Percentiles rank a stretch among this genome's conserved stretches.
These are phyloP conservation scores for Amazona vittata DNA, from an alignment of 2,113 vertebrate genomes.

Conservation along the genomic window DNA sequence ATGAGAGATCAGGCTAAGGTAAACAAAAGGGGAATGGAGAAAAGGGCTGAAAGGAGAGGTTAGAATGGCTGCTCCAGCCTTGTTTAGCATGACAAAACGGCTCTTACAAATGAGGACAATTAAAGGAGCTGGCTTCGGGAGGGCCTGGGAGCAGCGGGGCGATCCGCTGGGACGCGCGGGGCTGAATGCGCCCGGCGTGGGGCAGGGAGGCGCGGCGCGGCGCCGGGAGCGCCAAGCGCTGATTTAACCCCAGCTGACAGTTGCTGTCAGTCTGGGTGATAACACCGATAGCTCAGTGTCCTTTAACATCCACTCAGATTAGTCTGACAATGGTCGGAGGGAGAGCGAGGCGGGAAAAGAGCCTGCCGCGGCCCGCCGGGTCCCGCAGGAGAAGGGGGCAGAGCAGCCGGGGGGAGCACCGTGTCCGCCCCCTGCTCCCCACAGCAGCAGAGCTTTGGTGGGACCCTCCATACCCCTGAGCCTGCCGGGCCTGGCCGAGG, in stretches of 20 bases:
- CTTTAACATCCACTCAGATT: constrained; percentile 67
- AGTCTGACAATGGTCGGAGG: constrained; percentile 37
- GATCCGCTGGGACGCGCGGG: constrained; percentile 36
- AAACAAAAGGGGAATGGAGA: constrained; percentile 73
- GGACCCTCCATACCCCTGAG: not conserved
- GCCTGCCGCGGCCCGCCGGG: not conserved
- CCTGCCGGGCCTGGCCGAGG: no score
- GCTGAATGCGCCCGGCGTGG: constrained; percentile 17
- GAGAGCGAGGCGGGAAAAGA: not conserved
- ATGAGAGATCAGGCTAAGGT: constrained; percentile 77
- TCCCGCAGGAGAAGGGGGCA: not conserved
- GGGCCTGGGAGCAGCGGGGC: constrained; percentile 60
- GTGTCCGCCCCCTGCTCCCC: not conserved
- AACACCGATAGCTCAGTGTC: constrained; percentile 77
- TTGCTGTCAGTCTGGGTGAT: constrained; percentile 72
- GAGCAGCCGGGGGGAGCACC: not conserved
- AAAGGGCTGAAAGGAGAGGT: constrained; percentile 70
- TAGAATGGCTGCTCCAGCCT: constrained; percentile 74
- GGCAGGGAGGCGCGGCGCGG: not conserved
- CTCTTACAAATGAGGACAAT: constrained; percentile 77
- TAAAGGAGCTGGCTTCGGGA: constrained; percentile 71
- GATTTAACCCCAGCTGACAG: constrained; percentile 79
- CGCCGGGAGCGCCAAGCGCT: constrained; percentile 4
- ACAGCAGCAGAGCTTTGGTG: not conserved
- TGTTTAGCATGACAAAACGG: constrained; percentile 83